A percentile compares a stretch with the other conserved stretches of the same genome.
phyloP scores from a whole-genome alignment of 2,888 invertebrate species.

The Drosophila subquinaria region DNA sequence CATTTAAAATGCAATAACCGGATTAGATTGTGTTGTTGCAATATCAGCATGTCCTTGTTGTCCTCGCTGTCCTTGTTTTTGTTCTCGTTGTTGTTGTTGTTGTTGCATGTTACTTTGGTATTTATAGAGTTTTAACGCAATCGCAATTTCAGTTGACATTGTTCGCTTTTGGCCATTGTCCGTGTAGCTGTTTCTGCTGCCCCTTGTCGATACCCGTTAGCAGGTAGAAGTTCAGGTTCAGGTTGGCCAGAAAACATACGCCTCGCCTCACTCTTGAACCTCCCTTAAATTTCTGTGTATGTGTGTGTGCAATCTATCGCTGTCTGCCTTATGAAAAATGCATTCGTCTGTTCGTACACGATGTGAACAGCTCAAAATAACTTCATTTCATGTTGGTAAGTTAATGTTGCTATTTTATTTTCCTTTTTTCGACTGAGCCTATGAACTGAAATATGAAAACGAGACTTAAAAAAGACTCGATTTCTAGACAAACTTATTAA shows the following conservation, averaged over 20 bases:
- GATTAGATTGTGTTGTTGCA: constrained; percentile 78
- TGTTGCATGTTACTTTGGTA: constrained; percentile 77
- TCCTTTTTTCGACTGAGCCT: constrained; percentile 2
- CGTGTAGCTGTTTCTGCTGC: constrained; percentile 26
- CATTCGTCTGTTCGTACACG: constrained; percentile 63
- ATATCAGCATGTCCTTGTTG: constrained; percentile 50
- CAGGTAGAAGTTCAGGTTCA: constrained; percentile 45
- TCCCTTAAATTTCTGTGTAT: not conserved
- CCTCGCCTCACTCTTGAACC: not conserved
- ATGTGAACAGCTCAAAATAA: constrained; percentile 43
- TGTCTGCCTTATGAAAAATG: constrained; percentile 78
- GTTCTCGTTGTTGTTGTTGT: constrained; percentile 30
- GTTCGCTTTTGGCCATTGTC: constrained; percentile 68
- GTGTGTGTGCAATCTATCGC: constrained; percentile 47
- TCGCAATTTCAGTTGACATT: constrained; percentile 81
- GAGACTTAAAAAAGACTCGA: not conserved
- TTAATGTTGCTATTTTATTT: constrained; percentile 42
- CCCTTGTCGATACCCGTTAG: constrained; percentile 57
- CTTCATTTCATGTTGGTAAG: constrained; percentile 48
- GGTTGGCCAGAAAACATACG: constrained; percentile 12
- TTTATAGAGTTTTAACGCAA: constrained; percentile 84
- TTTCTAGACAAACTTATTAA: not conserved
- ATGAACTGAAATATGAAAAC: constrained; percentile 4
- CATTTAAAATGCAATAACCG: constrained; percentile 83
- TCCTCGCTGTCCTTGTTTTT: constrained; percentile 12